These are phyloP conservation scores for Entelurus aequoreus DNA, from an alignment of 2,113 vertebrate species.

Conservation along the genomic window DNA sequence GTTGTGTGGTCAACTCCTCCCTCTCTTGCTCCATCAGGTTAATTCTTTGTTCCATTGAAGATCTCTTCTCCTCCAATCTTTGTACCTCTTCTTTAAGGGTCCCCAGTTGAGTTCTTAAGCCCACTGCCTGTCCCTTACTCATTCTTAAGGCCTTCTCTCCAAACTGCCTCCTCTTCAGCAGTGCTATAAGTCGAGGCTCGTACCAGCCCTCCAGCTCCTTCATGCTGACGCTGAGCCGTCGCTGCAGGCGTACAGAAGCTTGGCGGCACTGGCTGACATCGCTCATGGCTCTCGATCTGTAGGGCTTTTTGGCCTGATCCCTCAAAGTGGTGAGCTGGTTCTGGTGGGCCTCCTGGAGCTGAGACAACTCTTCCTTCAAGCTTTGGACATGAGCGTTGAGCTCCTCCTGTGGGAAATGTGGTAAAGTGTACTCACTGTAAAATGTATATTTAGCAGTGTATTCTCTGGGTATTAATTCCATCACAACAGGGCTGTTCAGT, in stretches of 20 bases:
- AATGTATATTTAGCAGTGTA: neutral
- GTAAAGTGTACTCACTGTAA: neutral
- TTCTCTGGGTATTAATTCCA: too few relatives aligned
- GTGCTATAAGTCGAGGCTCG: conserved; percentile 78
- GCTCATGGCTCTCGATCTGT: conserved; percentile 66
- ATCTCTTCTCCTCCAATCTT: conserved; percentile 73
- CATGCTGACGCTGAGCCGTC: conserved; percentile 74
- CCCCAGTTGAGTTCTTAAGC: conserved; percentile 71
- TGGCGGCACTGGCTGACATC: conserved; percentile 79
- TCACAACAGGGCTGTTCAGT: too few relatives aligned
- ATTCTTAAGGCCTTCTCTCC: conserved; percentile 76
- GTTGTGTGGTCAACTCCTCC: conserved; percentile 72
- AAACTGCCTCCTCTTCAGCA: conserved; percentile 74
- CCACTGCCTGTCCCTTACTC: conserved; percentile 71
- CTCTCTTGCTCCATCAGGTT: conserved; percentile 74
- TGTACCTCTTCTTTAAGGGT: conserved; percentile 74
- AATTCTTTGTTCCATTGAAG: conserved; percentile 77
- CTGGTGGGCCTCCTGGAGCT: conserved; percentile 68
- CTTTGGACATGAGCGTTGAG: conserved; percentile 69
- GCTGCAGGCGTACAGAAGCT: conserved; percentile 77
- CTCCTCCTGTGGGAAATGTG: conserved; percentile 57
- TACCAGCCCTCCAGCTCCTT: conserved; percentile 79
- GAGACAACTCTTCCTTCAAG: conserved; percentile 70
- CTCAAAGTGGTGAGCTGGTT: conserved; percentile 68
- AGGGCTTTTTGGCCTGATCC: conserved; percentile 52